These are phyloP conservation scores for Pica pica DNA, from an alignment of 2,113 vertebrate genomes.

Conservation along the genomic window DNA sequence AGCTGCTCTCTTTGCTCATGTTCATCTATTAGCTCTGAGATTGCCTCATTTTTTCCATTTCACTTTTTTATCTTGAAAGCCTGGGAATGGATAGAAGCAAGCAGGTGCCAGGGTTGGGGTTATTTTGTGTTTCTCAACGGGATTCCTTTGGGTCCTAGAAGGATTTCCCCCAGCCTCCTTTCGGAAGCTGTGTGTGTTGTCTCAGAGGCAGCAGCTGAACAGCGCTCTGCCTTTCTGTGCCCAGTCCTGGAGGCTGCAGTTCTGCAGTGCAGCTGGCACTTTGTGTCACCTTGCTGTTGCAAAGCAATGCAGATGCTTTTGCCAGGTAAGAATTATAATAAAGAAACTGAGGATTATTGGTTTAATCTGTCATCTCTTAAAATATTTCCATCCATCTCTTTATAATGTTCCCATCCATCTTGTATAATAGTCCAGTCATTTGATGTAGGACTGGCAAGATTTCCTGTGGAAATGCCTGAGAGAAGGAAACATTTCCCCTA, in stretches of 20 bases:
- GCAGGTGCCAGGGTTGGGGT: neutral
- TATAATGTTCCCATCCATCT: neutral
- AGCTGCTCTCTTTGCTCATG: neutral
- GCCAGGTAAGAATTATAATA: neutral
- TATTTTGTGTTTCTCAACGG: neutral
- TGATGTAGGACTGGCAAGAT: neutral
- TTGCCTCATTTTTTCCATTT: conserved; percentile 50
- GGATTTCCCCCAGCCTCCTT: neutral
- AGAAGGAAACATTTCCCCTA: conserved; percentile 1
- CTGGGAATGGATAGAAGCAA: conserved; percentile 30
- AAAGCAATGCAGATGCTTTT: neutral
- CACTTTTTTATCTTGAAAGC: conserved; percentile 27
- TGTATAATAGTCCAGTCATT: neutral
- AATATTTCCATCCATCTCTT: neutral
- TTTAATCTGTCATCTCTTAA: neutral
- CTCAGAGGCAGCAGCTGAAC: neutral
- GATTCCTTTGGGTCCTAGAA: neutral
- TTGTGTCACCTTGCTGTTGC: neutral
- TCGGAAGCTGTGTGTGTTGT: neutral
- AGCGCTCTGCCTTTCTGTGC: neutral
- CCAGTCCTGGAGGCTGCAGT: neutral
- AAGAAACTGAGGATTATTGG: neutral
- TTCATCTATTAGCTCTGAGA: conserved; percentile 7
- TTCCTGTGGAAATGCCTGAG: neutral
- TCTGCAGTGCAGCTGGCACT: neutral